Conservation (phyloP, 1,140 invertebrate species). For the Atopsyche davidsoni region DNA sequence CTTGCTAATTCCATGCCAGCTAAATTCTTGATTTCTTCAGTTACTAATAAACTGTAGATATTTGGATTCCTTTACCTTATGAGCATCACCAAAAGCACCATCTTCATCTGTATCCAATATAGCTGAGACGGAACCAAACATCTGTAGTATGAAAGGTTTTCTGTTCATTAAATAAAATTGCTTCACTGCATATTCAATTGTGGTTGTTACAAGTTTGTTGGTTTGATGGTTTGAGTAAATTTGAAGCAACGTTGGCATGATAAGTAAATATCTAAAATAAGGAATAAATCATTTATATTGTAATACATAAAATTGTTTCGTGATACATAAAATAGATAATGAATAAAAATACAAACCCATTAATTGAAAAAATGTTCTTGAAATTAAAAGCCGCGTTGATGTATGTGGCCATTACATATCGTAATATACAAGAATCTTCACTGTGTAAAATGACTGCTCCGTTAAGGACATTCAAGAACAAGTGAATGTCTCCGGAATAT, state of each 20-base stretch:
- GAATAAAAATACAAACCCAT: conserved; percentile 58
- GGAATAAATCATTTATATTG: conserved; percentile 17
- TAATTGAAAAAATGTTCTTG: conserved; percentile 97
- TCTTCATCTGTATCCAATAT: conserved; percentile 91
- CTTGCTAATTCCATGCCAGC: too few species aligned
- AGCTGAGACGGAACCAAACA: conserved; percentile 97
- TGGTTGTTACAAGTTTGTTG: conserved; percentile 88
- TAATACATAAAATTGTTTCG: too few species aligned
- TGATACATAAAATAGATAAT: neutral
- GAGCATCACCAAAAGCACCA: conserved; percentile 79
- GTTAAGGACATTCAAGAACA: conserved; percentile 97
- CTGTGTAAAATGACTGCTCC: conserved; percentile 95
- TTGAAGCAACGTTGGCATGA: conserved; percentile 95
- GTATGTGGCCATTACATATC: conserved; percentile 94
- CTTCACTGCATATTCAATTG: conserved; percentile 96
- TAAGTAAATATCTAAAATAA: conserved; percentile 77
- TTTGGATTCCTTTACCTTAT: conserved; percentile 80
- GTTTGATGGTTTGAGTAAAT: conserved; percentile 98
- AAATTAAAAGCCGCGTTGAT: conserved; percentile 98
- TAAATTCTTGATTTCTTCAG: too few species aligned
- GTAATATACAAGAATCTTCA: conserved; percentile 90
- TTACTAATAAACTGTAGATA: neutral
- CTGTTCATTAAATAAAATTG: conserved; percentile 98
- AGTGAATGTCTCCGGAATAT: conserved; percentile 93
- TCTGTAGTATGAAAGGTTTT: conserved; percentile 97